Percentiles rank a stretch among this genome's conserved stretches.
These are phyloP conservation scores for Penaeus indicus DNA, from an alignment of 1,140 invertebrate genomes.

Conservation along the genomic window DNA sequence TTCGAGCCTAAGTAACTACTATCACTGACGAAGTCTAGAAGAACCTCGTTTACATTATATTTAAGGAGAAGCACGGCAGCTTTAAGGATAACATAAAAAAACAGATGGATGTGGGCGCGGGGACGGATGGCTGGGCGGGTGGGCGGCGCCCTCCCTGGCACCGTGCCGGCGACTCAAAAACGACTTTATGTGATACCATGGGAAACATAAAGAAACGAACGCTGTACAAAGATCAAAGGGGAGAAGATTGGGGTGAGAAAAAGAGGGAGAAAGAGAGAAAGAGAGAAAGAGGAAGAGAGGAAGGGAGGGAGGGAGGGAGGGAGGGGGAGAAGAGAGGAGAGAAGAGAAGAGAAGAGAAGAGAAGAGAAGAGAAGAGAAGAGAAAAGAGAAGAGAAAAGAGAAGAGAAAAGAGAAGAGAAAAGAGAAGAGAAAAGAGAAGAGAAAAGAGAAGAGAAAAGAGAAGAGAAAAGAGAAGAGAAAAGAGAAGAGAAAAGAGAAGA, in stretches of 20 bases:
- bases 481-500: no score
- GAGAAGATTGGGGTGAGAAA: constrained; percentile 20
- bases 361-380: not conserved
- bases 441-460: not conserved
- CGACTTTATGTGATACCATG: no score
- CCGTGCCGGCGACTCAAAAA: no score
- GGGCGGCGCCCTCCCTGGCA: no score
- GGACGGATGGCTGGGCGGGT: no score
- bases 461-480: not conserved
- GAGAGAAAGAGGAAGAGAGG: not conserved
- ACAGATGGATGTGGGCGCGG: no score
- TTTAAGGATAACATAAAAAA: no score
- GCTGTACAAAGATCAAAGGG: constrained; percentile 6
- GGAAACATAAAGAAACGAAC: not conserved
- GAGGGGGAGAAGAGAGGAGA: no score
- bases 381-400: not conserved
- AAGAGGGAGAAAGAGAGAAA: constrained; percentile 31
- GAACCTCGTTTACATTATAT: no score
- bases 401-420: not conserved
- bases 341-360: not conserved
- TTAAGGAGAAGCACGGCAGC: no score
- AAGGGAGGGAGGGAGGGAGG: not conserved
- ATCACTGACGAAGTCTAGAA: no score
- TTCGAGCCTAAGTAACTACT: no score
- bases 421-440: not conserved